Percentiles rank a stretch among this genome's conserved stretches.
These are phyloP conservation scores for Lathamus discolor DNA, from an alignment of 2,113 vertebrate genomes.

Conservation along the genomic window DNA sequence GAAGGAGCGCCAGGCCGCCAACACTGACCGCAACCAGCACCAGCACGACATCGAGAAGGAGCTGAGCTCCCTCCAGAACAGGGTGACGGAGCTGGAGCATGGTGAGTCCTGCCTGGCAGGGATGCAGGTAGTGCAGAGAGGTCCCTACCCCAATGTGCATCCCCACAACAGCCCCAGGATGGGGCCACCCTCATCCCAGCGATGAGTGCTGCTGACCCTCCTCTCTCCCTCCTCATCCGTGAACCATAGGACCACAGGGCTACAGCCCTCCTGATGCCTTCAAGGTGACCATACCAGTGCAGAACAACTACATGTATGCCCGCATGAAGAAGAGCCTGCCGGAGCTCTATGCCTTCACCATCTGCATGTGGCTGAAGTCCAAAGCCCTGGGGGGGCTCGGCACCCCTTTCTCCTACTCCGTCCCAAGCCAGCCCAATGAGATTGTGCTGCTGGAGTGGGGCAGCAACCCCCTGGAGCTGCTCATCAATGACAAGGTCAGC, in stretches of 20 bases:
- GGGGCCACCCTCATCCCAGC: accelerated
- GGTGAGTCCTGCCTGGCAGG: conserved; percentile 67
- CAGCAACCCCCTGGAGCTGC: conserved; percentile 91
- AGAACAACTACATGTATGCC: conserved; percentile 96
- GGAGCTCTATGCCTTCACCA: conserved; percentile 92
- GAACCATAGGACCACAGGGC: conserved; percentile 60
- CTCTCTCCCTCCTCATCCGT: not conserved
- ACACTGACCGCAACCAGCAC: conserved; percentile 70
- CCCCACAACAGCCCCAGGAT: not conserved
- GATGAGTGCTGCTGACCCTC: not conserved
- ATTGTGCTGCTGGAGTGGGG: conserved; percentile 92
- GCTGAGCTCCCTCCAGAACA: conserved; percentile 84
- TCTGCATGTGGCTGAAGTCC: conserved; percentile 91
- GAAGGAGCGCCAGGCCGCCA: conserved; percentile 80
- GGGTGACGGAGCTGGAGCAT: conserved; percentile 87
- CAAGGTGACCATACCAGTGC: conserved; percentile 89
- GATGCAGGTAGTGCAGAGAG: accelerated
- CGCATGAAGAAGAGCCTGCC: conserved; percentile 88
- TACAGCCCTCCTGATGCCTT: conserved; percentile 86
- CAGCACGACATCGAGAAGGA: conserved; percentile 89
- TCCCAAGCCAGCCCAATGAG: conserved; percentile 90
- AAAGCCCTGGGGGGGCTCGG: conserved; percentile 82
- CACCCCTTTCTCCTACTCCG: conserved; percentile 95
- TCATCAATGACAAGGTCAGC: conserved; percentile 93
- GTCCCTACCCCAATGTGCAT: not conserved